Evolutionary conservation across 2,797 vertebrate species (phyloP).

Genomic region (Phoeniculus purpureus): DNA sequence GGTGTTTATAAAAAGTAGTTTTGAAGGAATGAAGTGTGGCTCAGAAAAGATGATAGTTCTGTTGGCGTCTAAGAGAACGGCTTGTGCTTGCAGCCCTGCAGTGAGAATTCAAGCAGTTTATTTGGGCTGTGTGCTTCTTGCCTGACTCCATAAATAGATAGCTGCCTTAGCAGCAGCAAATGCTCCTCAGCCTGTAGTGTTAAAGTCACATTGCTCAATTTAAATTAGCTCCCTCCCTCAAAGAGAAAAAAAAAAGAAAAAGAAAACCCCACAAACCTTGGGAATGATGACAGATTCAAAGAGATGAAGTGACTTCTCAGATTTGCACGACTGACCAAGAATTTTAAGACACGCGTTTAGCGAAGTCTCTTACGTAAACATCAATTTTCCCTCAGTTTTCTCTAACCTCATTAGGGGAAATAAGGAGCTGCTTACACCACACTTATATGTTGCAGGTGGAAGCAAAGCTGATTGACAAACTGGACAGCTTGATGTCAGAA

Average conservation of each 20-base stretch:
- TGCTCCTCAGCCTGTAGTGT: slow-evolving; percentile 65
- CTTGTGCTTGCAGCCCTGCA: slow-evolving; percentile 60
- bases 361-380: slow-evolving; percentile 31
- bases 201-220: slow-evolving; percentile 73
- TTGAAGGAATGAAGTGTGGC: neutral
- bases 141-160: slow-evolving; percentile 79
- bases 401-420: neutral
- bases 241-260: neutral
- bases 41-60: neutral
- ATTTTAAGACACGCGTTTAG: slow-evolving; percentile 24
- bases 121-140: slow-evolving; percentile 69
- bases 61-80: slow-evolving; percentile 23
- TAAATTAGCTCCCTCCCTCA: slow-evolving; percentile 64
- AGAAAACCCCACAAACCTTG: slow-evolving; percentile 23
- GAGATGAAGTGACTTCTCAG: slow-evolving; percentile 50
- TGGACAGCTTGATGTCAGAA: slow-evolving; percentile 99
- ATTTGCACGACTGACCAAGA: slow-evolving; percentile 36
- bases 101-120: slow-evolving; percentile 70
- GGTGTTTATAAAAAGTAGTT: neutral
- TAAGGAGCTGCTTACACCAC: slow-evolving; percentile 48
- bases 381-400: neutral
- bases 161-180: slow-evolving; percentile 75
- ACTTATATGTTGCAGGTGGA: slow-evolving; percentile 87
- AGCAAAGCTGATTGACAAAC: slow-evolving; percentile 97
- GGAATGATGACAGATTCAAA: slow-evolving; percentile 30